Evolutionary conservation across 2,113 vertebrate species (phyloP).

Genomic region (Campylomormyrus numenius): DNA sequence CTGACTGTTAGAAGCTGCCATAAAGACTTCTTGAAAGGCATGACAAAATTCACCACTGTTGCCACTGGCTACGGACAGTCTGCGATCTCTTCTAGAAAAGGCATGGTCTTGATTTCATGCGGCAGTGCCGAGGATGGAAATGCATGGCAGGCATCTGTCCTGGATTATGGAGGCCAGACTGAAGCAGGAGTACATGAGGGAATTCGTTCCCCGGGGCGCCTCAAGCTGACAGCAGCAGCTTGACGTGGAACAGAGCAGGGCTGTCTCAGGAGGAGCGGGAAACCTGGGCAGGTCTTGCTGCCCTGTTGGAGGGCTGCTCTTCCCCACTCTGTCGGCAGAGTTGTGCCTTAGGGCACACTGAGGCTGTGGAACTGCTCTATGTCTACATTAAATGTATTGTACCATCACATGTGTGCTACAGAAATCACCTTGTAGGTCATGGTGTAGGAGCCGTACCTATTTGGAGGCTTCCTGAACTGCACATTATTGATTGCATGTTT

Average conservation of each 20-base stretch:
- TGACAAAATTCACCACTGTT: background rate
- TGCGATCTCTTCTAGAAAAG: background rate
- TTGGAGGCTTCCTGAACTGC: background rate
- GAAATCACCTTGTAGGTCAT: background rate
- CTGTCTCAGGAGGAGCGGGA: background rate
- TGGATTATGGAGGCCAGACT: background rate
- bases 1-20: background rate
- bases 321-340: background rate
- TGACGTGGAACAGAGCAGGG: slow-evolving; percentile 10
- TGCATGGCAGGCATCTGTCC: background rate
- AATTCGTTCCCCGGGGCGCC: background rate
- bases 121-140: background rate
- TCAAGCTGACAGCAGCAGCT: background rate
- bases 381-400: background rate
- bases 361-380: background rate
- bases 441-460: background rate
- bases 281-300: background rate
- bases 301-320: background rate
- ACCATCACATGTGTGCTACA: background rate
- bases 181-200: background rate
- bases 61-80: background rate
- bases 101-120: background rate
- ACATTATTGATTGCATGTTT: background rate
- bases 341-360: background rate
- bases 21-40: background rate